A percentile compares a stretch with the other conserved stretches of the same genome.
Conservation (phyloP, 2,113 vertebrate species). For the Parus major region DNA sequence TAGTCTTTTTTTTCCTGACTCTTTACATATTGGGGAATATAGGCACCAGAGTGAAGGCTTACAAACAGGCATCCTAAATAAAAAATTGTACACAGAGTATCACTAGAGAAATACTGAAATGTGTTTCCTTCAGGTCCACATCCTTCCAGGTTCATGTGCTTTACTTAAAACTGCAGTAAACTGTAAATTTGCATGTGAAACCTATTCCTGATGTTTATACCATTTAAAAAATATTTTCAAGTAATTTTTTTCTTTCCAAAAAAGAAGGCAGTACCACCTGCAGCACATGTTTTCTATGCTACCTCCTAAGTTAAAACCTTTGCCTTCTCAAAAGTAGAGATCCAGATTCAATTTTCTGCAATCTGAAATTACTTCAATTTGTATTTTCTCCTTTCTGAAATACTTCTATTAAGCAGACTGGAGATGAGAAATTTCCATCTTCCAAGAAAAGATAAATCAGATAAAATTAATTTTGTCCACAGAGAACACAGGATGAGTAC, state of each 20-base stretch:
- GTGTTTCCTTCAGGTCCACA: background rate
- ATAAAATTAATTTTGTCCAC: background rate
- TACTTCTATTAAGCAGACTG: background rate
- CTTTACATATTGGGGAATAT: background rate
- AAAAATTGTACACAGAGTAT: background rate
- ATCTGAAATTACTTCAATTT: background rate
- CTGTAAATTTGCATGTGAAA: background rate
- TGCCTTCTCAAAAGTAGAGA: background rate
- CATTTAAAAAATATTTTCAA: background rate
- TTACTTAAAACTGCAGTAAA: background rate
- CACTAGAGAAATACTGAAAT: background rate
- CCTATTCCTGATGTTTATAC: background rate
- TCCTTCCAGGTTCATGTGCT: background rate
- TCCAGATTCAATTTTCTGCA: background rate
- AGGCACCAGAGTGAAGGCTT: background rate
- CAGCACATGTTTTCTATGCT: background rate
- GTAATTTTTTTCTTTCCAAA: background rate
- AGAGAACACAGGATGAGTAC: background rate
- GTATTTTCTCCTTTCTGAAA: background rate
- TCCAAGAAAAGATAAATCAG: background rate
- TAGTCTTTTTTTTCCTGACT: background rate
- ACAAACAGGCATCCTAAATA: background rate
- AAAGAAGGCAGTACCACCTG: background rate
- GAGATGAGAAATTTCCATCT: background rate
- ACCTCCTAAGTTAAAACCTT: background rate